Base-by-base conservation (phyloP, 2,113 vertebrate genomes). In the Indicator maculatus region DNA sequence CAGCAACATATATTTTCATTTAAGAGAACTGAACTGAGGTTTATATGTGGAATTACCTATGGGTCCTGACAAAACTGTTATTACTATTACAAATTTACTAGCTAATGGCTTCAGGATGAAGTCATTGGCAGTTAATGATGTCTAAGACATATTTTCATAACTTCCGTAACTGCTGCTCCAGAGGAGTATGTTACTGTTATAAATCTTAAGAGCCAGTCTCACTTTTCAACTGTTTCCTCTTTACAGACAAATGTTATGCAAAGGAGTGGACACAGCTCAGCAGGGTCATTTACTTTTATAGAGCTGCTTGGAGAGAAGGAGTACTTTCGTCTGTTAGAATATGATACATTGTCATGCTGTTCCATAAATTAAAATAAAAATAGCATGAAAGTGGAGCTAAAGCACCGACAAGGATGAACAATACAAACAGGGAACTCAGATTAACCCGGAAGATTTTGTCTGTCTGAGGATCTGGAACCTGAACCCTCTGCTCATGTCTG, bases 51-150 rank as follows among this genome's bases (percentile, higher is more conserved):
- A 97, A 96, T 97, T 96, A 94, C 88, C 44, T 75, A 69, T 26
- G 78, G 30, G 30, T 96, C 96, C 59, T 83, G 83, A 95, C 88
- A 96, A 97, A 94, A 90, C 53, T 92, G 33, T 60, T 96, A 92
- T 92, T 90, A 63, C 58, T 85, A 28, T 64, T 91, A 93, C 74
- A 91, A 96, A 97, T 96, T 96, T 96, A 90, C 88, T 72, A 82
- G 77, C 70, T 94, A 95, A 90, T 84, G 84, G 12, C 73, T 94
- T 95, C 67, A 96, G 93, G 65, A 97, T 93, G 21, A 70, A 71
- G 23, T 77, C 23, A 91, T 58, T 86, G 89, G 79, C 55, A 93
- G 72, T 88, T 95, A 89, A 86, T 91, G 84, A 83, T 95, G 94
- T 91, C 93, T 92, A 67, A 92, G 67, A 56, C 59, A 88, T 59